Evolutionary conservation across 2,113 vertebrate genomes (phyloP), one percentile per base, ranked within the genome.

Genomic region (Paedocypris sp.): DNA sequence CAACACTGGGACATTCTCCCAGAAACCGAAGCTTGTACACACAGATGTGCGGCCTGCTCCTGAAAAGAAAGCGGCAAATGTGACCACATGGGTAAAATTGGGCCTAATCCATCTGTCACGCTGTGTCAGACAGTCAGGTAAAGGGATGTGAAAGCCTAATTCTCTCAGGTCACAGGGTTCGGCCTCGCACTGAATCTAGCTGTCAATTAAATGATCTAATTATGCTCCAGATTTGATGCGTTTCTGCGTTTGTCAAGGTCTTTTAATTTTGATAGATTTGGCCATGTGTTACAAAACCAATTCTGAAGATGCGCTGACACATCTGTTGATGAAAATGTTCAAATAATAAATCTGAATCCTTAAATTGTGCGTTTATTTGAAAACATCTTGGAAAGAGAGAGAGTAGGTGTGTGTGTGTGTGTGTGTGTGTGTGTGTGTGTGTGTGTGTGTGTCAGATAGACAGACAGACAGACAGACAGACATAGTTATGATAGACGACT

Each of bases 191-290:
- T 32, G 66, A 69, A 79, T 77, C 66, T 64, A 75, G 72, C 77
- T 76, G 74, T 82, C 74, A 79, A 62, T 73, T 11, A 66, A 67
- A 68, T 77, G 68, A 72, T 74, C 75, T 68, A 72, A 72, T 77
- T 63, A 73, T 52, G 60, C 54, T 57, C 47, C 39, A 20, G 49
- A 70, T 76, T 79, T 43, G 62, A 67, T 33, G 60, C 68, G 61
- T 70, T 74, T 76, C 75, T 72, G 65, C 69, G 61, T 78, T 80
- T 77, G 73, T 77, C 75, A 81, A 73, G 77, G 76, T 72, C 64
- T 73, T 74, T 81, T 74, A 81, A 26, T 28, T 35, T 26, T 67
- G 74, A 77, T 25, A 60, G 39, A 49, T 69, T 48, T 39, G 53
- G 60, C 2, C 32, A 19, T 36, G 8, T 33, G 4, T 18, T 19